Evolutionary conservation across 2,888 invertebrate genomes (phyloP), one percentile per base, ranked within the genome.

Genomic region (Eudemis profundana): DNA sequence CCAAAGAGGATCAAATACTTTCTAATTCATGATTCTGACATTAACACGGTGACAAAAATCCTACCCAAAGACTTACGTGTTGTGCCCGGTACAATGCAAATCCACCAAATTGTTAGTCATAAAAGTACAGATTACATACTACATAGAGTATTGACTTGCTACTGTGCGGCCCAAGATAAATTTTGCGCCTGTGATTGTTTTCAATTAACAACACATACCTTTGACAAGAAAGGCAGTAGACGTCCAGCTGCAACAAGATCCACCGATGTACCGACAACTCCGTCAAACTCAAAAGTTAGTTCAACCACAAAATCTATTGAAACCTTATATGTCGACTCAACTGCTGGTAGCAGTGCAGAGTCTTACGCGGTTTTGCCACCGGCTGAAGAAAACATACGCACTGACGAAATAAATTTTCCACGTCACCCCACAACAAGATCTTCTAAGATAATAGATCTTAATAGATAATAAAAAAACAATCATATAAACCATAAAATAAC

Each of bases 61-160:
- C 8, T 59, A 5, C 65, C 65, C 17, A 44, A 33, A 38, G 40
- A 51, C 1, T 7, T 59, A 21, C 42, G 14, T n/a, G 38, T 51
- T 10, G 23, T 70, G 8, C 36, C 33, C n/a, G 64, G 67, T n/a
- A 70, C 64, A 19, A 66, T 68, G 66, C 29, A 69, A 57, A n/a
- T 69, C 19, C 68, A 69, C 36, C 66, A 69, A 49, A 57, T 66
- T 10, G 53, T 66, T 51, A 33, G 65, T 61, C 44, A 44, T 50
- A 33, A 36, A 38, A 60, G 53, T 53, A 59, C 50, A 62, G 61
- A 62, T 3, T 29, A 17, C 12, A 50, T 50, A 7, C 15, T 17
- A 10, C 29, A 50, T 33, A 50, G 50, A 12, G 29, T 33, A 33
- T 33, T 50, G 29, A 50, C 10, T 10, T 50, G 50, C 29, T 50